Base-by-base conservation (phyloP, 2,797 vertebrate genomes). In the Triplophysa bombifrons region DNA sequence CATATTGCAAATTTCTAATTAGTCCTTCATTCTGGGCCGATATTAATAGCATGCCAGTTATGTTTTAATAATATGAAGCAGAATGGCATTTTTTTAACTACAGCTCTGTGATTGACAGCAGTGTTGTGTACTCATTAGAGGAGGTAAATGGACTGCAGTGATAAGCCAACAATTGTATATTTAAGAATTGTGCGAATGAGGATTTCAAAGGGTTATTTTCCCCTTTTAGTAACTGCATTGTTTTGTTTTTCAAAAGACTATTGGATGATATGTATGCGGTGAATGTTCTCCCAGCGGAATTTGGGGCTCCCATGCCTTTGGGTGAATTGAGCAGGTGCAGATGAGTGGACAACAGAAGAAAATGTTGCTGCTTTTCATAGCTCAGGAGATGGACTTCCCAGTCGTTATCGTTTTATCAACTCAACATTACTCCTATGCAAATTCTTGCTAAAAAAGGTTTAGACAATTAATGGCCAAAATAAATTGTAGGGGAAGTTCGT, bases 71-170 rank as follows among this genome's bases (percentile, higher is more conserved):
- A 90, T 88, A 91, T 88, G 17, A 19, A 87, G 88, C 89, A 83
- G 90, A 91, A 90, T 90, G 87, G 82, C 90, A 92, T 88, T 27
- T 86, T 90, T 82, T 82, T 17, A n/a, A 84, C 84, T 77, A 81
- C 74, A 84, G 76, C 77, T 86, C 88, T 87, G 89, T 92, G 92
- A 93, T 86, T 92, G 92, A 92, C 92, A 91, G 89, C 87, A 86
- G 89, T 92, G 89, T 92, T 90, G 84, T 90, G 87, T 91, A 89
- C 91, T 92, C 91, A 93, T 93, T 93, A 93, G 88, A 81, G 61
- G 82, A 86, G 89, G 88, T 87, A 91, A 93, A 93, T 93, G 91
- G 90, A 91, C 91, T 91, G 85, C 90, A 92, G 91, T 90, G 90
- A 93, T 88, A 88, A 92, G 90, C 73, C 82, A 86, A 80, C 84